Percentiles rank a stretch among this genome's conserved stretches.
These are phyloP conservation scores for Drosophila infuscata DNA, from an alignment of 2,888 invertebrate species.

Conservation along the genomic window DNA sequence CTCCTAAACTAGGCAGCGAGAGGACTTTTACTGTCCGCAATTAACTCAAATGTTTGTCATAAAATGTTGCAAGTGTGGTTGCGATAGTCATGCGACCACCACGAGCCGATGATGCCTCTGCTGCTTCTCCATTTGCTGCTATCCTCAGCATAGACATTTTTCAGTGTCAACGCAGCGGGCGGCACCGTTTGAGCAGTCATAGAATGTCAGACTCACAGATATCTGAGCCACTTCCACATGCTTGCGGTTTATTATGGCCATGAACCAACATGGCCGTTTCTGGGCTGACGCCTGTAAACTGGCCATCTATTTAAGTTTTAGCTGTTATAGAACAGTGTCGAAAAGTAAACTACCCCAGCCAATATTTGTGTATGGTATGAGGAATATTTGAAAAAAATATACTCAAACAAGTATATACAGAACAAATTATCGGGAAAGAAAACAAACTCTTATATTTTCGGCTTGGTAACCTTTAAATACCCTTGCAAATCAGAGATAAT, in stretches of 20 bases:
- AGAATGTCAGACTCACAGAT: conserved; percentile 44
- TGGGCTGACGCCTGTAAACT: conserved; percentile 1
- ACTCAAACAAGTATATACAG: background rate
- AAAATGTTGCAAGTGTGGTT: conserved; percentile 68
- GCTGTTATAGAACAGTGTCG: background rate
- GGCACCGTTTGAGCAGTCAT: conserved; percentile 64
- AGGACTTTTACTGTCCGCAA: conserved; percentile 63
- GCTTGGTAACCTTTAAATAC: background rate
- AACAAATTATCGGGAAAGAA: background rate
- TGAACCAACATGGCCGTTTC: conserved; percentile 60
- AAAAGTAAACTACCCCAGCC: conserved; percentile 5
- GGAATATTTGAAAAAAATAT: background rate
- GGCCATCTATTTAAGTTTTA: background rate
- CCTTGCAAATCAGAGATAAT: background rate
- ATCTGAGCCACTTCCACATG: conserved; percentile 60
- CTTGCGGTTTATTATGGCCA: conserved; percentile 63
- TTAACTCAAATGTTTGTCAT: conserved; percentile 81
- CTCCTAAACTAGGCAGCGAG: background rate
- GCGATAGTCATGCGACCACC: conserved; percentile 35
- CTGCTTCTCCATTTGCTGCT: background rate
- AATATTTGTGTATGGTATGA: background rate
- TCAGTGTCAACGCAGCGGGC: conserved; percentile 79
- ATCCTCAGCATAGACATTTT: conserved; percentile 59
- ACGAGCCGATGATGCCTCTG: conserved; percentile 5
- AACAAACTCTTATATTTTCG: background rate